Evolutionary conservation across 2,113 vertebrate species (phyloP).

Genomic region (Channa argus): DNA sequence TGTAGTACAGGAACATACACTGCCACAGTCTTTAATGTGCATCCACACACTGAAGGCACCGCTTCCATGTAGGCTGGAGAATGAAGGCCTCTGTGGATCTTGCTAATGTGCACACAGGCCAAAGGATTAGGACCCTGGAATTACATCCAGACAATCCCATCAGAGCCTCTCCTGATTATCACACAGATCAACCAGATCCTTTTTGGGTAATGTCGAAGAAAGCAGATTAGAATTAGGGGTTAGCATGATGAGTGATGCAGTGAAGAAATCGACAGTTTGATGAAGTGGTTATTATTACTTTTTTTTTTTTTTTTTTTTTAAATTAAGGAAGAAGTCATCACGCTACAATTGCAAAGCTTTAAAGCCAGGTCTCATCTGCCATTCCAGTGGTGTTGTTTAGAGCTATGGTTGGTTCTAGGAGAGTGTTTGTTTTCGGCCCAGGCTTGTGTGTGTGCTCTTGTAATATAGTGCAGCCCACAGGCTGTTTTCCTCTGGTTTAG

Average conservation of each 20-base stretch:
- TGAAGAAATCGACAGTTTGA: constrained; percentile 45
- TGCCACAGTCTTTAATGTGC: constrained; percentile 2
- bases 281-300: constrained; percentile 23
- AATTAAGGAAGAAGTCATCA: constrained; percentile 43
- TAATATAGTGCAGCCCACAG: constrained; percentile 65
- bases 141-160: constrained; percentile 78
- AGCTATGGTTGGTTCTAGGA: constrained; percentile 63
- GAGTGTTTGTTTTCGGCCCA: constrained; percentile 64
- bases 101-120: constrained; percentile 67
- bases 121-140: constrained; percentile 74
- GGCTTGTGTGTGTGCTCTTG: constrained; percentile 30
- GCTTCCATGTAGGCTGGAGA: constrained; percentile 29
- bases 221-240: constrained; percentile 68
- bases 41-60: neutral
- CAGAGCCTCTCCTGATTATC: constrained; percentile 66
- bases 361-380: constrained; percentile 28
- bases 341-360: constrained; percentile 33
- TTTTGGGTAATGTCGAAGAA: constrained; percentile 56
- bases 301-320: constrained; percentile 57
- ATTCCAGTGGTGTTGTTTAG: constrained; percentile 50
- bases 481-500: constrained; percentile 75
- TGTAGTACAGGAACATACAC: neutral
- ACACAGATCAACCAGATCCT: constrained; percentile 72
- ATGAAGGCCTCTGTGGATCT: constrained; percentile 42
- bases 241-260: constrained; percentile 52